These are phyloP conservation scores for Galerucella calmariensis DNA, from an alignment of 2,888 invertebrate species.

Conservation along the genomic window DNA sequence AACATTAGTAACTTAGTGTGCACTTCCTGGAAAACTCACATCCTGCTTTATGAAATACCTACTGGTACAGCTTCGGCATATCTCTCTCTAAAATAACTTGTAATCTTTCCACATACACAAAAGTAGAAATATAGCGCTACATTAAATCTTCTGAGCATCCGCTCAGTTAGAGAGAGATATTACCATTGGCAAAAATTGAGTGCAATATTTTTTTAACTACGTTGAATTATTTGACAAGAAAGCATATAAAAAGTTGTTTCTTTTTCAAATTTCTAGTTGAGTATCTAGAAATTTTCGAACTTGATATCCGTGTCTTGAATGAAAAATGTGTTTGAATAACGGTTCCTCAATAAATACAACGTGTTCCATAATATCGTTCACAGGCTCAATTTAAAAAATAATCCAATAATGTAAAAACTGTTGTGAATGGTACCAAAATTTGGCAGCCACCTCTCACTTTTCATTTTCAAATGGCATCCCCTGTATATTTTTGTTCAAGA, in stretches of 20 bases:
- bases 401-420: too few species aligned
- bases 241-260: not conserved
- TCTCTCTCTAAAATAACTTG: constrained; percentile 30
- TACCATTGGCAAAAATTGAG: constrained; percentile 28
- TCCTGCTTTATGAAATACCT: constrained; percentile 41
- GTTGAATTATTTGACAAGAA: not conserved
- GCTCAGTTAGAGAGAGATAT: constrained; percentile 30
- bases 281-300: not conserved
- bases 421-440: too few species aligned
- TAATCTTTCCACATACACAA: constrained; percentile 35
- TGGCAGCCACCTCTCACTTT: too few species aligned
- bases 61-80: constrained; percentile 26
- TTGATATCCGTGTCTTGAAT: not conserved
- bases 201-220: constrained; percentile 28
- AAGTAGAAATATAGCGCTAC: constrained; percentile 32
- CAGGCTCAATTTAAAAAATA: too few species aligned
- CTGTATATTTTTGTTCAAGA: too few species aligned
- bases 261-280: not conserved
- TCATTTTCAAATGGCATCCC: too few species aligned
- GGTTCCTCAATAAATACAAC: too few species aligned
- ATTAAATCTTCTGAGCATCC: constrained; percentile 33
- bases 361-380: too few species aligned
- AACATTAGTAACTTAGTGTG: constrained; percentile 35
- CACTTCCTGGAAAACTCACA: constrained; percentile 38
- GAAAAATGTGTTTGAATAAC: not conserved